phyloP scores from a whole-genome alignment of 2,888 invertebrate species.

The Heliconius charithonia region DNA sequence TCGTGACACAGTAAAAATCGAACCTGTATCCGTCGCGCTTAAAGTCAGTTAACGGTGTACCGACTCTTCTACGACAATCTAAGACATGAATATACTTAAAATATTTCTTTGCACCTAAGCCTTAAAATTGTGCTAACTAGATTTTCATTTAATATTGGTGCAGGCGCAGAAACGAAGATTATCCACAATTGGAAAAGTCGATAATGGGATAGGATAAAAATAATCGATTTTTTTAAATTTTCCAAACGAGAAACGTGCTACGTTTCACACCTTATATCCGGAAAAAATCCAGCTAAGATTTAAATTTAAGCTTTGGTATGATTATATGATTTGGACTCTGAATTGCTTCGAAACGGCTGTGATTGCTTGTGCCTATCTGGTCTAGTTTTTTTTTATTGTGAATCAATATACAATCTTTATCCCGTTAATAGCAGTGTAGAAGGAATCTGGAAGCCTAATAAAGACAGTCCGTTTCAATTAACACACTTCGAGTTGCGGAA shows the following conservation, averaged over 20 bases:
- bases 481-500: too few relatives aligned
- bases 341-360: not conserved
- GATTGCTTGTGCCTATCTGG: too few relatives aligned
- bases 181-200: not conserved
- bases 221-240: not conserved
- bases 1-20: not conserved
- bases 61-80: not conserved
- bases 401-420: too few relatives aligned
- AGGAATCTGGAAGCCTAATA: too few relatives aligned
- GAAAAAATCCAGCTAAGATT: not conserved
- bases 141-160: not conserved
- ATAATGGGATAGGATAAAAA: conserved; percentile 6
- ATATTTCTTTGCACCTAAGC: not conserved
- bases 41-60: not conserved
- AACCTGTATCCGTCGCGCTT: not conserved
- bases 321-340: conserved; percentile 2
- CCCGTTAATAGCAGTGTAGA: too few relatives aligned
- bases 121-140: not conserved
- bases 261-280: conserved; percentile 1
- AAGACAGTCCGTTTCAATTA: too few relatives aligned
- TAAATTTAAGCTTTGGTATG: not conserved
- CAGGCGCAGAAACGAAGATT: not conserved
- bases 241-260: conserved; percentile 7
- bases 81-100: not conserved
- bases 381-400: too few relatives aligned